These are phyloP conservation scores for Poicephalus meyeri DNA, from an alignment of 2,113 vertebrate species.

Conservation along the genomic window DNA sequence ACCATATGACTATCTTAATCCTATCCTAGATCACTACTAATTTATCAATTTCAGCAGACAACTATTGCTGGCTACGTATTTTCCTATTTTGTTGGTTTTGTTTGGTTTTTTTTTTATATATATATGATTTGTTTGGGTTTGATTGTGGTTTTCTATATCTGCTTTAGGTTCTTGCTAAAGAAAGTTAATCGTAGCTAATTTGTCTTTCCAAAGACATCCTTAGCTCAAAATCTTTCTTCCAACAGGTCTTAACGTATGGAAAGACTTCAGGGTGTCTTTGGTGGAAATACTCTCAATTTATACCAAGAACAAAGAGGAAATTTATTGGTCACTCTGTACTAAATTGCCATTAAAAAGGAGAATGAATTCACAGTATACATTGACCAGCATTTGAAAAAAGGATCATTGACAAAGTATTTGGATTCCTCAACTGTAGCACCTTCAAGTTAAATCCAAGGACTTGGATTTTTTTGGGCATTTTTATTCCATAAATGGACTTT, in stretches of 20 bases:
- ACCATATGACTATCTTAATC: not conserved
- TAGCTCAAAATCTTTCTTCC: not conserved
- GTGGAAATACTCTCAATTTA: not conserved
- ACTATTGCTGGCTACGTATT: not conserved
- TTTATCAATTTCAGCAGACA: not conserved
- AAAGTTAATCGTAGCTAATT: not conserved
- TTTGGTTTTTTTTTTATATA: not conserved
- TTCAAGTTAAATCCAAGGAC: not conserved
- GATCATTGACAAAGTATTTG: not conserved
- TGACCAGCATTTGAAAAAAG: not conserved
- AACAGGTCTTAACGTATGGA: accelerated
- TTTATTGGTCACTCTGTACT: not conserved
- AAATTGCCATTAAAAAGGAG: not conserved
- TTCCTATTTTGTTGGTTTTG: not conserved
- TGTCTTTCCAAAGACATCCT: not conserved
- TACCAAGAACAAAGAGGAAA: not conserved
- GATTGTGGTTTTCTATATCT: not conserved
- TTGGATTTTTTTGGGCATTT: not conserved
- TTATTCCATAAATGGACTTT: not conserved
- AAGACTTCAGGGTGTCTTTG: not conserved
- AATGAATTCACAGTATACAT: not conserved
- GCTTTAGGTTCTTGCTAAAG: not conserved
- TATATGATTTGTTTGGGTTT: not conserved
- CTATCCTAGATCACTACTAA: not conserved
- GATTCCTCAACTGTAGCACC: not conserved